phyloP scores from a whole-genome alignment of 2,888 invertebrate species.

The Uloborus plumipes region DNA sequence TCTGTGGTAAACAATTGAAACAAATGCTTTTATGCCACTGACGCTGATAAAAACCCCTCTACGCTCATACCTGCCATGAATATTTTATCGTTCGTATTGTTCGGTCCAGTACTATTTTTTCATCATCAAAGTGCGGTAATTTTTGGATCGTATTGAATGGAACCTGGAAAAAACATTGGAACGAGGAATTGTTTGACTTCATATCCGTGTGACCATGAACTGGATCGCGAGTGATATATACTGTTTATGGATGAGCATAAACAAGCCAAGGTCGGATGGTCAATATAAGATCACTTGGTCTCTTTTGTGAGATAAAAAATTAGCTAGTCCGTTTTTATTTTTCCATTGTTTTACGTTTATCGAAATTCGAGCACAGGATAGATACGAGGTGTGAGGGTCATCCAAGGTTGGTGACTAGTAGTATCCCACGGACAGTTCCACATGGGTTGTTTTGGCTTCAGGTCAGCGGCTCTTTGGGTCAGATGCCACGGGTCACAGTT shows the following conservation, averaged over 20 bases:
- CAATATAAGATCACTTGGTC: not conserved
- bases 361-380: slow-evolving; percentile 37
- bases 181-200: not conserved
- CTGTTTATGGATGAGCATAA: no score
- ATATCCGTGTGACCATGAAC: slow-evolving; percentile 12
- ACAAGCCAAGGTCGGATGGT: no score
- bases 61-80: no score
- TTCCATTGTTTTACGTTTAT: slow-evolving; percentile 47
- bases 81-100: not conserved
- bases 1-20: no score
- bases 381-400: slow-evolving; percentile 35
- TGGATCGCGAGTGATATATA: no score
- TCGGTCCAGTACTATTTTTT: not conserved
- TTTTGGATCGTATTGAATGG: not conserved
- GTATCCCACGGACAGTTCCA: slow-evolving; percentile 42
- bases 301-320: slow-evolving; percentile 9
- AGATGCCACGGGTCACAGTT: slow-evolving; percentile 46
- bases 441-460: slow-evolving; percentile 44
- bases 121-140: no score
- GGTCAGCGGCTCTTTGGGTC: slow-evolving; percentile 60
- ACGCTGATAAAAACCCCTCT: no score
- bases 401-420: slow-evolving; percentile 52
- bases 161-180: not conserved
- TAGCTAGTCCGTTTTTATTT: slow-evolving; percentile 28
- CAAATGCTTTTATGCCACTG: no score